Base-by-base conservation (phyloP, 2,888 invertebrate species). In the Phragmatobia fuliginosa region DNA sequence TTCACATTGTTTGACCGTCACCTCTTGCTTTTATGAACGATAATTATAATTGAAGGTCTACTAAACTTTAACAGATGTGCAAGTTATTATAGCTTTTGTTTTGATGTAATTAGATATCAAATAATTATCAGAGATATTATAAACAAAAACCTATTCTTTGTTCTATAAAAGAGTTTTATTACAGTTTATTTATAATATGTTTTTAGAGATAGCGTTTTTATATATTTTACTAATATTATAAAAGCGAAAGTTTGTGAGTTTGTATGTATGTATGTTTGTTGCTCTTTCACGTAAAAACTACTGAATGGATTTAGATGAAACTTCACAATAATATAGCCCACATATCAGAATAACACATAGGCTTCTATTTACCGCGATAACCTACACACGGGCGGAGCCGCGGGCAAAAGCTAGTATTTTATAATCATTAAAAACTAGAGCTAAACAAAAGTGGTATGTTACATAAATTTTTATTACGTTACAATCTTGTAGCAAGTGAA, bases 1-100 rank as follows among this genome's bases (percentile, higher is more conserved):
- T 74, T 68, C 66, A 59, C 56, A 25, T 68, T 68, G 21, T 36
- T 1, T 38, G 25, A 7, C 18, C 16, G 28, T 56, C 16, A 56
- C 56, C 0, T 56, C 28, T 28, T 28, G 16, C 16, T 28, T n/a
- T n/a, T n/a, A n/a, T n/a, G n/a, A n/a, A n/a, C n/a, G n/a, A n/a
- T n/a, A n/a, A n/a, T 38, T 45, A 1, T 21, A 45, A 45, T 21
- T 45, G n/a, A 21, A 10, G n/a, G 25, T 5, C 25, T 25, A 52
- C 14, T 14, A 5, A 52, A n/a, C 14, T 52, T 14, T 52, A 25
- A 52, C 49, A 25, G 25, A 8, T 2, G 4, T 21, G 6, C 21
- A 11, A 11, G 1, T 52, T 52, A 10, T 52, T 3, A 25, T 2
- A 49, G 11, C 3, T n/a, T 49, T 49, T 49, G 10, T 49, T n/a